Percentiles rank a stretch among this genome's conserved stretches.
These are phyloP conservation scores for Iphiclides podalirius DNA, from an alignment of 2,888 invertebrate species.

Conservation along the genomic window DNA sequence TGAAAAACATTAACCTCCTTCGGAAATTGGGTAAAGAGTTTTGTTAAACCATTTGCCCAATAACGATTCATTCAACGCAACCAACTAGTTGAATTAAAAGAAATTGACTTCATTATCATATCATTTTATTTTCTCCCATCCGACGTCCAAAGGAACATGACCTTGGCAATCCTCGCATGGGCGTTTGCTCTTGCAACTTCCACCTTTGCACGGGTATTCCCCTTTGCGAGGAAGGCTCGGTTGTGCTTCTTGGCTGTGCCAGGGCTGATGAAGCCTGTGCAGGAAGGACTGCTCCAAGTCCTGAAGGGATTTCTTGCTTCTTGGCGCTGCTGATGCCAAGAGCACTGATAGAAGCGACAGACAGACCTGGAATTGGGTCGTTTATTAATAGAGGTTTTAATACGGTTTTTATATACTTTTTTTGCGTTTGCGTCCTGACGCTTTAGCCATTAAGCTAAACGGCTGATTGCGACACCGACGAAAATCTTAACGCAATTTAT, in stretches of 20 bases:
- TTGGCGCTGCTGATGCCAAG: slow-evolving; percentile 24
- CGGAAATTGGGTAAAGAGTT: too few species aligned
- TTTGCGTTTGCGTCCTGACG: too few species aligned
- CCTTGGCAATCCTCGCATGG: slow-evolving; percentile 43
- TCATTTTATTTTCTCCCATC: slow-evolving; percentile 29
- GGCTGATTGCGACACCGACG: too few species aligned
- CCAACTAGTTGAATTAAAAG: too few species aligned
- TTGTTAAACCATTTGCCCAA: too few species aligned
- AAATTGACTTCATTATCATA: too few species aligned
- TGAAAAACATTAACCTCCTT: too few species aligned
- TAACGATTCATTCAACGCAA: too few species aligned
- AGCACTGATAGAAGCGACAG: neutral
- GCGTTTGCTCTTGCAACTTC: slow-evolving; percentile 37
- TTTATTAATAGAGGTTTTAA: too few species aligned
- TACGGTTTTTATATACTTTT: too few species aligned
- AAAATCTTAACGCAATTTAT: too few species aligned
- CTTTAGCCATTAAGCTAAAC: too few species aligned
- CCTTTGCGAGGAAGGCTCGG: slow-evolving; percentile 48
- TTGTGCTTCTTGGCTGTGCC: slow-evolving; percentile 38
- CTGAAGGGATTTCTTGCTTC: slow-evolving; percentile 23
- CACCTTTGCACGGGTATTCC: slow-evolving; percentile 43
- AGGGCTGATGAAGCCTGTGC: slow-evolving; percentile 49
- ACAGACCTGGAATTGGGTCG: slow-evolving; percentile 2
- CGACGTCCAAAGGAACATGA: slow-evolving; percentile 36
- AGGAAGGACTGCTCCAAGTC: slow-evolving; percentile 41